Base-by-base conservation (phyloP, 2,797 vertebrate genomes). In the Micrastur ruficollis region DNA sequence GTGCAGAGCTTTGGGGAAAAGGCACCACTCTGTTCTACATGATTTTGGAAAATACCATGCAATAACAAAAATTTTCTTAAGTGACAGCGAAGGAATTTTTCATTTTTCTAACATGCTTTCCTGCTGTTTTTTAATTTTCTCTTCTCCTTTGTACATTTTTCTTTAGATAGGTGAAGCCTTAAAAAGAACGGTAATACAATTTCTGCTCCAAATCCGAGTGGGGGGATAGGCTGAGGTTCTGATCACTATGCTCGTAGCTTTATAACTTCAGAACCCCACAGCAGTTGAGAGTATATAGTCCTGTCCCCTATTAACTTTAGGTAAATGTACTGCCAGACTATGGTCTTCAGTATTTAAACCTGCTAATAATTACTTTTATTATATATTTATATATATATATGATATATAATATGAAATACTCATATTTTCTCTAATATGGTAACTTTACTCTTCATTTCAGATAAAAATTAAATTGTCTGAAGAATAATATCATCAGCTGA, bases 401-500 rank as follows among this genome's bases (percentile, higher is more conserved):
- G n/a, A n/a, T n/a, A n/a, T n/a, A n/a, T n/a, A n/a, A n/a, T n/a
- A n/a, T n/a, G n/a, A n/a, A n/a, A 46, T 23, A 32, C 92, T 42
- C 8, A 5, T 90, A 76, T 89, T 95, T 94, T 76, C 70, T 84
- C 44, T 83, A 84, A 53, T 86, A n/a, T 68, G 93, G 84, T 66
- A 79, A 34, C 53, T 86, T 53, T 84, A 50, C 65, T 75, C 62
- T 84, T 89, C 15, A 84, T 91, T 95, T 92, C 59, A 89, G 59
- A 76, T 61, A 47, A 92, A 86, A 93, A 93, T 95, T 86, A 81
- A 84, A 82, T 95, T 95, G 16, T 90, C 74, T 90, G 76, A 94
- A 86, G 76, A 90, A 82, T 76, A 84, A 59, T 75, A 72, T 61
- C 27, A 27, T 90, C 80, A 89, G 46, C 38, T 91, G 76, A 71